Evolutionary conservation across 2,888 invertebrate species (phyloP).

Genomic region (Ochlodes sylvanus): DNA sequence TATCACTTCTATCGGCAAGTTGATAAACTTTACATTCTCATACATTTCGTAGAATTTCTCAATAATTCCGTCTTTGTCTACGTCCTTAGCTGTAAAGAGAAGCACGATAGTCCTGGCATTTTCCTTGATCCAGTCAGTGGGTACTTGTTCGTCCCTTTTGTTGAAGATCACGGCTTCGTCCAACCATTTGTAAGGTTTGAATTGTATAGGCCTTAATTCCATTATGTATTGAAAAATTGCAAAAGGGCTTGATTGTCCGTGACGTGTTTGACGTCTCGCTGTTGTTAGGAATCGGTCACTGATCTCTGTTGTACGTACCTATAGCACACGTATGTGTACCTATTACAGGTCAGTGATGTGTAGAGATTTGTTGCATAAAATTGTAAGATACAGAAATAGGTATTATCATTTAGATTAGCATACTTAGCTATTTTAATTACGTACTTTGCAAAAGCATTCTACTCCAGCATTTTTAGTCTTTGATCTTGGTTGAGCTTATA

Average conservation of each 20-base stretch:
- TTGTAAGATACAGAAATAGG: not conserved
- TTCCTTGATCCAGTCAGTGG: slow-evolving; percentile 58
- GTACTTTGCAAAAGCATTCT: too few relatives aligned
- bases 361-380: not conserved
- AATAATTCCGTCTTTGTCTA: slow-evolving; percentile 63
- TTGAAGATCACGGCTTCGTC: slow-evolving; percentile 59
- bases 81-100: slow-evolving; percentile 61
- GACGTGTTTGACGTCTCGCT: slow-evolving; percentile 11
- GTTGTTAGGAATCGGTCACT: slow-evolving; percentile 9
- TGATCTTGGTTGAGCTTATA: too few relatives aligned
- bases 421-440: too few relatives aligned
- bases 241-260: slow-evolving; percentile 22
- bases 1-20: slow-evolving; percentile 73
- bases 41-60: slow-evolving; percentile 68
- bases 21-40: slow-evolving; percentile 63
- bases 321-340: not conserved
- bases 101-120: slow-evolving; percentile 64
- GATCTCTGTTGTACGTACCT: not conserved
- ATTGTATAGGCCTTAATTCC: slow-evolving; percentile 40
- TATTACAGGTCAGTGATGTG: too few relatives aligned
- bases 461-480: too few relatives aligned
- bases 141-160: slow-evolving; percentile 55
- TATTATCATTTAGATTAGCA: too few relatives aligned
- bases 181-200: slow-evolving; percentile 62
- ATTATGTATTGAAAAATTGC: slow-evolving; percentile 37